phyloP scores from a whole-genome alignment of 1,140 invertebrate species.

The Tetranychus urticae region DNA sequence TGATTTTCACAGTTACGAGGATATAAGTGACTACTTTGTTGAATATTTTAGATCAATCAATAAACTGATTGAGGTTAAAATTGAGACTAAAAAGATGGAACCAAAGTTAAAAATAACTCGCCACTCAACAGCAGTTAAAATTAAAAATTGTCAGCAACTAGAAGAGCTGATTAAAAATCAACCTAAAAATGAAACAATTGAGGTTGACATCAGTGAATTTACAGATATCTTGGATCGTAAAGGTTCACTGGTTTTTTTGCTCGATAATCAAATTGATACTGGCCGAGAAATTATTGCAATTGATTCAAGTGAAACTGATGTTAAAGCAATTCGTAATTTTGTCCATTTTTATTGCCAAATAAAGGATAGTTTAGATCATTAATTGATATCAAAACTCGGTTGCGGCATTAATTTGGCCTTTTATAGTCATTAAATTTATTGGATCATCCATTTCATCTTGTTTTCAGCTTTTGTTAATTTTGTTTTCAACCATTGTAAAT shows the following conservation, averaged over 20 bases:
- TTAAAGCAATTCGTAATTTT: not conserved
- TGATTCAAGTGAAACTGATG: not conserved
- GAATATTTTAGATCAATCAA: slow-evolving; percentile 7
- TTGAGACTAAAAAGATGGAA: not conserved
- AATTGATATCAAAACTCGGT: no score
- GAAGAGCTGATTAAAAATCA: not conserved
- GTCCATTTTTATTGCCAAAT: not conserved
- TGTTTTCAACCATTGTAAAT: no score
- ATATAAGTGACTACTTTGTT: slow-evolving; percentile 3
- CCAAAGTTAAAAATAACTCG: not conserved
- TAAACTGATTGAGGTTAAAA: slow-evolving; percentile 4
- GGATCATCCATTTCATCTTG: no score
- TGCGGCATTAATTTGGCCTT: no score
- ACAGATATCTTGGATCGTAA: not conserved
- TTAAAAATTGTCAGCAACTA: slow-evolving; percentile 1
- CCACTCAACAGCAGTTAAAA: not conserved
- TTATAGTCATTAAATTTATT: no score
- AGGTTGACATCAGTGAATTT: slow-evolving; percentile 4
- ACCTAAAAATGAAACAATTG: slow-evolving; percentile 1
- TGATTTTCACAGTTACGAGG: not conserved
- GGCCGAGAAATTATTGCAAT: not conserved
- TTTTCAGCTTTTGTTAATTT: no score
- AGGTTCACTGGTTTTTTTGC: slow-evolving; percentile 1
- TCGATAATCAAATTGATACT: slow-evolving; percentile 5
- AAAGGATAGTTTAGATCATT: not conserved